These are phyloP conservation scores for Halcyon chelicuti DNA, from an alignment of 2,797 vertebrate genomes.

Conservation along the genomic window DNA sequence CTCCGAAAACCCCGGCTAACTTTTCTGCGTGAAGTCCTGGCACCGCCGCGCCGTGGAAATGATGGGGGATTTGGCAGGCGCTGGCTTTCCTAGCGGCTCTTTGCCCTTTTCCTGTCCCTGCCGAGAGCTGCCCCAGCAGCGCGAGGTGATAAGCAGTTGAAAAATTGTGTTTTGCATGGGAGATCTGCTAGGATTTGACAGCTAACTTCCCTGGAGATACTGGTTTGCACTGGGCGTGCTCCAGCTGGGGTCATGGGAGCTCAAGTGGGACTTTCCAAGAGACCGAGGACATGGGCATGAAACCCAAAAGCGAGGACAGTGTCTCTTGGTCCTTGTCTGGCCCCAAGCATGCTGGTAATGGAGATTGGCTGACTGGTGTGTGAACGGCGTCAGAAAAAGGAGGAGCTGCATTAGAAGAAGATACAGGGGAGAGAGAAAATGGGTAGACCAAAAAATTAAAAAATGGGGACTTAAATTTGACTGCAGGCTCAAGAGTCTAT, in stretches of 20 bases:
- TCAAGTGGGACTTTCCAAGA: not conserved
- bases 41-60: not conserved
- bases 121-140: conserved; percentile 15
- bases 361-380: not conserved
- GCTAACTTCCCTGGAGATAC: conserved; percentile 39
- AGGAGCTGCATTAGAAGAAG: not conserved
- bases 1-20: not conserved
- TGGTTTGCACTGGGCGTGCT: conserved; percentile 8
- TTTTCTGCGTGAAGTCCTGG: conserved; percentile 35
- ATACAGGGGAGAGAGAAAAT: not conserved
- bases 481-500: not conserved
- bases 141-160: not conserved
- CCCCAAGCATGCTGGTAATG: not conserved
- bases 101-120: conserved; percentile 61
- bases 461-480: not conserved
- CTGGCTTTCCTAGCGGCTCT: not conserved
- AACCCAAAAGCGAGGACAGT: not conserved
- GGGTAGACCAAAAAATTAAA: not conserved
- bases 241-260: rapidly evolving
- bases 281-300: rapidly evolving
- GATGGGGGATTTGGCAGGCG: not conserved
- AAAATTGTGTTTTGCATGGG: conserved; percentile 43
- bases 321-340: not conserved
- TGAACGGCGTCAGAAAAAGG: not conserved
- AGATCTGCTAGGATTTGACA: conserved; percentile 53